These are phyloP conservation scores for Pandemis heparana DNA, from an alignment of 2,888 invertebrate species.

Conservation along the genomic window DNA sequence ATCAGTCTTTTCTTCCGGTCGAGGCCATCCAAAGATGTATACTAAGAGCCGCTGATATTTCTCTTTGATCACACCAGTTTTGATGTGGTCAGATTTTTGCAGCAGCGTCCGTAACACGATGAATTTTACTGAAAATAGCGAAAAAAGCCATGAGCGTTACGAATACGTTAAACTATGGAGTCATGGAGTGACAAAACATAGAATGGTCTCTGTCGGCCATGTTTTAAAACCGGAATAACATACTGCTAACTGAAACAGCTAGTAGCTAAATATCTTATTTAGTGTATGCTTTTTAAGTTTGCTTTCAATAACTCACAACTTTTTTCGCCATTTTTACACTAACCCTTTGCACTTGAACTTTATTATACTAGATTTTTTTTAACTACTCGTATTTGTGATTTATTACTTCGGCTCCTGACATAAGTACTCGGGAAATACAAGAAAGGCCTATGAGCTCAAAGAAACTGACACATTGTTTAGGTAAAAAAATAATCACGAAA, in stretches of 20 bases:
- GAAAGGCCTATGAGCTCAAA: too few species aligned
- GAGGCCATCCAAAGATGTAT: conserved; percentile 5
- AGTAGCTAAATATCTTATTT: not conserved
- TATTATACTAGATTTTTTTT: too few species aligned
- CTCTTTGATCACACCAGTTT: not conserved
- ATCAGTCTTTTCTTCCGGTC: not conserved
- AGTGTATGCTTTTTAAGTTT: too few species aligned
- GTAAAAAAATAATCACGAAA: too few species aligned
- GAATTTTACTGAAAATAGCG: conserved; percentile 26
- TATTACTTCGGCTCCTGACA: too few species aligned
- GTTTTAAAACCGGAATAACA: too few species aligned
- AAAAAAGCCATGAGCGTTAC: conserved; percentile 17
- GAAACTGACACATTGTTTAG: too few species aligned
- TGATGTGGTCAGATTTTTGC: not conserved
- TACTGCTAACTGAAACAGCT: not conserved
- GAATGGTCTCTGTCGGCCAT: too few species aligned
- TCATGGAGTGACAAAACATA: too few species aligned
- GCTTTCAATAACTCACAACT: not conserved
- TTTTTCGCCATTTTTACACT: not conserved
- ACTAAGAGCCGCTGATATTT: conserved; percentile 1
- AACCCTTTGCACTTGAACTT: too few species aligned
- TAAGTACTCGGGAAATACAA: too few species aligned
- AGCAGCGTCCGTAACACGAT: conserved; percentile 12
- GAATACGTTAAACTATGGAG: not conserved
- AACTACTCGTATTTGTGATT: too few species aligned